Evolutionary conservation across 2,113 vertebrate genomes (phyloP).

Genomic region (Silurus glanis): DNA sequence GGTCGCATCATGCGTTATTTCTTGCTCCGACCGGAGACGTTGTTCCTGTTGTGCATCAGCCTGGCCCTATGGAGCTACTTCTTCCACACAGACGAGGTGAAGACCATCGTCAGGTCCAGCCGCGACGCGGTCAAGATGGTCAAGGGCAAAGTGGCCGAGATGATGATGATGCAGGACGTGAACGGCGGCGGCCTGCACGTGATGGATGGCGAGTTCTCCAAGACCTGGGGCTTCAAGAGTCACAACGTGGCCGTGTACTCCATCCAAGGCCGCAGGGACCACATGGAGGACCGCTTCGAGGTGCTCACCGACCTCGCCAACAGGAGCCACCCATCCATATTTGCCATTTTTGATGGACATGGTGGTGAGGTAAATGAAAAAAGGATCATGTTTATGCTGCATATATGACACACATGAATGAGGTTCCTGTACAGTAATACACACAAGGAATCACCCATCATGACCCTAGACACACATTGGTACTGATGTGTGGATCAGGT

Average conservation of each 20-base stretch:
- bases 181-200: slow-evolving; percentile 89
- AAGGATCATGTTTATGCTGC: neutral
- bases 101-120: slow-evolving; percentile 98
- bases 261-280: slow-evolving; percentile 95
- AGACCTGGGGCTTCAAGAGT: slow-evolving; percentile 97
- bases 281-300: slow-evolving; percentile 98
- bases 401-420: neutral
- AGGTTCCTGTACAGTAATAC: neutral
- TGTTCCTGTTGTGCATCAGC: slow-evolving; percentile 97
- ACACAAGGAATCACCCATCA: no score
- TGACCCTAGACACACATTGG: neutral
- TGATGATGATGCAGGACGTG: slow-evolving; percentile 90
- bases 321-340: slow-evolving; percentile 96
- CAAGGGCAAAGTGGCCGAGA: slow-evolving; percentile 98
- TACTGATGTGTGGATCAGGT: slow-evolving; percentile 8
- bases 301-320: slow-evolving; percentile 91
- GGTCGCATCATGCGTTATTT: slow-evolving; percentile 99
- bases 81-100: slow-evolving; percentile 99
- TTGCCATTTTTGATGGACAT: slow-evolving; percentile 97
- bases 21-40: slow-evolving; percentile 96
- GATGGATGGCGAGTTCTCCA: slow-evolving; percentile 94
- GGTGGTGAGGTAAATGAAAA: slow-evolving; percentile 89
- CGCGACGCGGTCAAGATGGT: slow-evolving; percentile 98
- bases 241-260: slow-evolving; percentile 96
- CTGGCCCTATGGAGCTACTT: slow-evolving; percentile 99